Conservation (phyloP, 2,888 invertebrate genomes). For the Acleris literana region DNA sequence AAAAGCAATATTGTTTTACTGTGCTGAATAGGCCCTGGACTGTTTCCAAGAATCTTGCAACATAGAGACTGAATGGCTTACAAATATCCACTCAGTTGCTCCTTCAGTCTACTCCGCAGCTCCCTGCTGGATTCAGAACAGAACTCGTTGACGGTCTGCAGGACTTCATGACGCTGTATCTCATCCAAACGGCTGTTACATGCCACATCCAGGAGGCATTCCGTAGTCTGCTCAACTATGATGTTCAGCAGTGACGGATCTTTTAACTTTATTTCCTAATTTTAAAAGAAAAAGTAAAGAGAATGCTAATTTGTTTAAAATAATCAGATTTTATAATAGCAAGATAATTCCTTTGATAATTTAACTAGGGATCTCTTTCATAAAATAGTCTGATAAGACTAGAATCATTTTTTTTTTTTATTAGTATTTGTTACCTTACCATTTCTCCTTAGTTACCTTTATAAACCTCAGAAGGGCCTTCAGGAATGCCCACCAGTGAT, state of each 20-base stretch:
- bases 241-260: constrained; percentile 51
- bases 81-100: constrained; percentile 60
- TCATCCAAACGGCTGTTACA: constrained; percentile 49
- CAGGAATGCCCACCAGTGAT: constrained; percentile 67
- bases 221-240: constrained; percentile 56
- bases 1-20: no score
- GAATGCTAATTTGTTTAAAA: no score
- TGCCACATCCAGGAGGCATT: constrained; percentile 59
- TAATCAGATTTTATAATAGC: constrained; percentile 34
- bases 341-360: no score
- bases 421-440: no score
- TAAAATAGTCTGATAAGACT: no score
- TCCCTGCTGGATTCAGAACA: constrained; percentile 58
- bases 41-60: no score
- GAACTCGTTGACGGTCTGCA: constrained; percentile 60
- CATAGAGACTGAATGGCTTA: constrained; percentile 46
- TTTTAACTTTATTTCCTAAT: constrained; percentile 58
- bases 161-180: constrained; percentile 54
- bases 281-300: constrained; percentile 5
- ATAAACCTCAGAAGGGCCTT: constrained; percentile 57
- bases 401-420: no score
- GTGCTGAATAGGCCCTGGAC: no score
- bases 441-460: constrained; percentile 53
- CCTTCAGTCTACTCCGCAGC: constrained; percentile 54
- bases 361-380: no score